These are phyloP conservation scores for Tenebrosternarchus preto DNA, from an alignment of 2,113 vertebrate species.

Conservation along the genomic window DNA sequence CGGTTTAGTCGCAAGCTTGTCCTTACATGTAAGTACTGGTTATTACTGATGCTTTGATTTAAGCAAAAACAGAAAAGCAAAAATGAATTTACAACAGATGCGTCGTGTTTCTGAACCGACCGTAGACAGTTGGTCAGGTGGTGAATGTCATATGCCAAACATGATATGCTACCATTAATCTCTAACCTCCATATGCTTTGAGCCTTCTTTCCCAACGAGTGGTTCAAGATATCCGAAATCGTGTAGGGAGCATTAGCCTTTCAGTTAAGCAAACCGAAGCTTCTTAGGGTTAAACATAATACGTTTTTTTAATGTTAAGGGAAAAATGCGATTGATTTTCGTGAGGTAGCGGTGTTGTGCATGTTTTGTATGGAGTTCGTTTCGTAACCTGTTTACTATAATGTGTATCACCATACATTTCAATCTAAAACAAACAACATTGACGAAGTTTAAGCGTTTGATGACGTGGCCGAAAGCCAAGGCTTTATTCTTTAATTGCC, in stretches of 20 bases:
- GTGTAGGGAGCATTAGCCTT: not conserved
- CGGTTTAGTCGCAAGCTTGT: constrained; percentile 53
- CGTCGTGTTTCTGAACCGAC: not conserved
- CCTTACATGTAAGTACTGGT: constrained; percentile 69
- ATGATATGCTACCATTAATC: not conserved
- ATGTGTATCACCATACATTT: not conserved
- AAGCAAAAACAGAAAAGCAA: not conserved
- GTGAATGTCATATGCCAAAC: not conserved
- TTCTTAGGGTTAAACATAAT: not conserved
- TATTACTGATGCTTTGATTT: constrained; percentile 29
- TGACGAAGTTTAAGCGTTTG: no score
- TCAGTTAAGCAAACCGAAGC: not conserved
- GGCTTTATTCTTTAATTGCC: no score
- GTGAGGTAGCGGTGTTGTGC: constrained; percentile 51
- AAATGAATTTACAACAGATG: constrained; percentile 6
- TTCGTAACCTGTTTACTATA: constrained; percentile 24
- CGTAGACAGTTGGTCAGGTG: not conserved
- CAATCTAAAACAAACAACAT: no score
- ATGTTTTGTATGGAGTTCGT: constrained; percentile 64
- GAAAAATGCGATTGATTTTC: not conserved
- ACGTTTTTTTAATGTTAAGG: no score
- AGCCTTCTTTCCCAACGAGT: not conserved
- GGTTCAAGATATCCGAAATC: constrained; percentile 1
- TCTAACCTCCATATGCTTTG: not conserved
- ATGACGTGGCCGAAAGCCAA: no score